Conservation (phyloP, 2,888 invertebrate genomes). For the Melanchra persicariae region DNA sequence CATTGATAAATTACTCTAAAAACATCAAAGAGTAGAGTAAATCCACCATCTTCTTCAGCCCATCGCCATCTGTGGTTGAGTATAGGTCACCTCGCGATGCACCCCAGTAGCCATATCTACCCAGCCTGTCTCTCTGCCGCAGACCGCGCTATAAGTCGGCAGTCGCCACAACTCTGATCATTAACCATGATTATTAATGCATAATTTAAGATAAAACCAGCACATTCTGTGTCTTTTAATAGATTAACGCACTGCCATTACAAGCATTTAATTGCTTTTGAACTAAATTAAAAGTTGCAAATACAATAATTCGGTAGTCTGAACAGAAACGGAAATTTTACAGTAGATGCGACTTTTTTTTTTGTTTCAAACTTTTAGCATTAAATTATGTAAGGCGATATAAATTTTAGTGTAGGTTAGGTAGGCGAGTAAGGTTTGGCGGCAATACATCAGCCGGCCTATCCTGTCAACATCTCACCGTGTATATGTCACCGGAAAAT, state of each 20-base stretch:
- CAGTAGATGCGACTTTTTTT: constrained; percentile 40
- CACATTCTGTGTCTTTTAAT: constrained; percentile 25
- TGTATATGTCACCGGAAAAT: no score
- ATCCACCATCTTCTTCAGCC: not conserved
- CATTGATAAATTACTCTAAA: not conserved
- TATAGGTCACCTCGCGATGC: no score
- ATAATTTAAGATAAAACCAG: constrained; percentile 51
- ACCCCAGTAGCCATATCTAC: no score
- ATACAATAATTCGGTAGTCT: constrained; percentile 17
- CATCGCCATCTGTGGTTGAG: not conserved
- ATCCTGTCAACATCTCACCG: no score
- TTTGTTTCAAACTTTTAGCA: constrained; percentile 27
- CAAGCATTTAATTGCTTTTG: constrained; percentile 59
- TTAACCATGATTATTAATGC: constrained; percentile 54
- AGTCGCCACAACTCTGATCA: constrained; percentile 63
- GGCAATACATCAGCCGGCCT: constrained; percentile 19
- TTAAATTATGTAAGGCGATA: constrained; percentile 2
- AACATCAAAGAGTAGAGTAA: not conserved
- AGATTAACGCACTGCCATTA: constrained; percentile 54
- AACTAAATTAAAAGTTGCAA: constrained; percentile 43
- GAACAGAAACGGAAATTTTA: constrained; percentile 1
- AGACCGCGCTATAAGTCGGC: constrained; percentile 42
- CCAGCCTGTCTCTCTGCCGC: not conserved
- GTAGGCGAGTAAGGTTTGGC: constrained; percentile 19
- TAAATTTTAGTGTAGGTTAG: constrained; percentile 13